Percentiles rank a stretch among this genome's conserved stretches.
phyloP scores from a whole-genome alignment of 1,140 invertebrate species.

The Drosophila orosa region DNA sequence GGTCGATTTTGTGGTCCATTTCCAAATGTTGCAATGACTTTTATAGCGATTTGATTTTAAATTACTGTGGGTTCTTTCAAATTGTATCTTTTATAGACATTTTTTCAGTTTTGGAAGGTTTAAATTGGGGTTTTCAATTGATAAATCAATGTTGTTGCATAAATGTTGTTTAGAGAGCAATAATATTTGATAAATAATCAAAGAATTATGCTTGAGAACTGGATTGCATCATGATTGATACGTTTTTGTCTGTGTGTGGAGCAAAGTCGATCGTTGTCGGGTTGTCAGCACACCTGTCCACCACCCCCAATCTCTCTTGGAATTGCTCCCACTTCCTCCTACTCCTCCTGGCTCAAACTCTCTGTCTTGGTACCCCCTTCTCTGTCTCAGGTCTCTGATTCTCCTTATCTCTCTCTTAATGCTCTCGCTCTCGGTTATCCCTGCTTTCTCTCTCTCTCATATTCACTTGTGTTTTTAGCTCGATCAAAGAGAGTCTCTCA shows the following conservation, averaged over 20 bases:
- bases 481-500: slow-evolving; percentile 44
- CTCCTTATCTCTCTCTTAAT: neutral
- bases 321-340: neutral
- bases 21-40: neutral
- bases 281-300: slow-evolving; percentile 39
- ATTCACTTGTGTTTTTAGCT: slow-evolving; percentile 11
- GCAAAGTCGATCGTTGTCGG: slow-evolving; percentile 47
- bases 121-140: too few species aligned
- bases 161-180: neutral
- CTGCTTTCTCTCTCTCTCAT: slow-evolving; percentile 16
- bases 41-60: too few species aligned
- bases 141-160: too few species aligned
- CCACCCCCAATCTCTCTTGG: neutral
- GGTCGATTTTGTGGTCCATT: slow-evolving; percentile 25
- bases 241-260: slow-evolving; percentile 11
- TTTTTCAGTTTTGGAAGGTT: neutral
- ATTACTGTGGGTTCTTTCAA: neutral
- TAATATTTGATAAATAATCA: neutral
- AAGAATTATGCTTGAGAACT: neutral
- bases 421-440: slow-evolving; percentile 13
- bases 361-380: slow-evolving; percentile 1
- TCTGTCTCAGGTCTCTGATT: slow-evolving; percentile 2
- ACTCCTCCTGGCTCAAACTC: neutral
- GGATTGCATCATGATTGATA: slow-evolving; percentile 7
- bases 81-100: too few species aligned